Base-by-base conservation (phyloP, 2,113 vertebrate genomes). In the Myotis lucifugus region DNA sequence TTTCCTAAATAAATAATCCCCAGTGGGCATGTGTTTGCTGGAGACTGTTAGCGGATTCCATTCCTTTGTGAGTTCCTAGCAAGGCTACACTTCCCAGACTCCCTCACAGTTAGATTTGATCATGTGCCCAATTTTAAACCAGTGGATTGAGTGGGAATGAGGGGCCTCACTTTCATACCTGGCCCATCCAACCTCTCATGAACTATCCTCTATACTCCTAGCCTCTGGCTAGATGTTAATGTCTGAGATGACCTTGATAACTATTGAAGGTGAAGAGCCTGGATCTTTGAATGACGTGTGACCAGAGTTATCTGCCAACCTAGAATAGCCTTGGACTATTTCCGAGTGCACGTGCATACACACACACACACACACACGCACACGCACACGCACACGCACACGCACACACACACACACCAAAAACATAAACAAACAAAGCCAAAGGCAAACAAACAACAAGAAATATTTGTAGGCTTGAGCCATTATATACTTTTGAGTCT, bases 1-100 rank as follows among this genome's bases (percentile, higher is more conserved):
- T 94, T 66, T 94, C 81, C 27, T 66, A 18, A 82, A 46, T 76
- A 95, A 88, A 79, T 78, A 87, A 84, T 42, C 37, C 9, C 25
- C 25, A 52, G 14, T 27, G 48, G 9, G n/a, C 5, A 27, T 29
- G 3, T 0, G 12, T 76, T 92, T 25, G 19, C 23, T 40, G 8
- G 59, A 72, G 13, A 27, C 74, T 46, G 2, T 52, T 64, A 32
- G 23, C 17, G 1, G 17, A 50, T 64, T 90, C n/a, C 59, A 81
- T 85, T 77, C 37, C 25, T 79, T 18, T 25, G 3, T 64, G 25
- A 72, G 37, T 10, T 70, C n/a, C 15, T 42, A 73, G 78, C 29
- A 69, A 48, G 59, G 50, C 25, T 32, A 25, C 32, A 40, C 34
- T 89, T 77, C 12, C 61, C 54, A 73, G 37, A 21, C 3, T 74